A percentile compares a stretch with the other conserved stretches of the same genome.
Conservation (phyloP, 2,888 invertebrate species). For the Stenoptilia bipunctidactyla region DNA sequence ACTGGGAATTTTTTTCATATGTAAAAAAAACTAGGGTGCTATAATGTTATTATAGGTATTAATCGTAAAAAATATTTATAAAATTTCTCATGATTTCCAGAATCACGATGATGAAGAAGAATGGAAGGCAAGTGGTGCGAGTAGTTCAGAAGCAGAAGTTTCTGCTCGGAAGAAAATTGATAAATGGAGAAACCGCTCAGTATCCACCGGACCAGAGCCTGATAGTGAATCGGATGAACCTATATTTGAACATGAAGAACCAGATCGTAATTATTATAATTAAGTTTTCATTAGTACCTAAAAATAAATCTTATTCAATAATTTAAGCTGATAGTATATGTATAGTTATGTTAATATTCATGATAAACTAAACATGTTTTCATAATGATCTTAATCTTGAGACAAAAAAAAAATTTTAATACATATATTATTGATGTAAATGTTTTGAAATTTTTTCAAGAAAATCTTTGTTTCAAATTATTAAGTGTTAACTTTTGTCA, state of each 20-base stretch:
- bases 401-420: background rate
- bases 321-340: too few relatives aligned
- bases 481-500: too few relatives aligned
- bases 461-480: background rate
- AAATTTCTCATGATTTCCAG: constrained; percentile 12
- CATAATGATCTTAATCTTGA: too few relatives aligned
- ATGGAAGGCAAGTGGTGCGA: constrained; percentile 44
- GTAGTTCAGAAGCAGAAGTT: constrained; percentile 26
- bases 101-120: constrained; percentile 51
- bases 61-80: too few relatives aligned
- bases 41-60: too few relatives aligned
- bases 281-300: background rate
- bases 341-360: too few relatives aligned
- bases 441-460: background rate
- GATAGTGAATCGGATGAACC: constrained; percentile 57
- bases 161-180: constrained; percentile 8
- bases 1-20: background rate
- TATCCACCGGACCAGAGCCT: constrained; percentile 46
- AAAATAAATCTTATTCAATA: too few relatives aligned
- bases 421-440: background rate
- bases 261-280: background rate
- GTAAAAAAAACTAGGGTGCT: too few relatives aligned
- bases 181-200: constrained; percentile 35
- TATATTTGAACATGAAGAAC: constrained; percentile 44
- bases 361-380: too few relatives aligned